Evolutionary conservation across 2,888 invertebrate genomes (phyloP), one percentile per base, ranked within the genome.

Genomic region (Carcina quercana): DNA sequence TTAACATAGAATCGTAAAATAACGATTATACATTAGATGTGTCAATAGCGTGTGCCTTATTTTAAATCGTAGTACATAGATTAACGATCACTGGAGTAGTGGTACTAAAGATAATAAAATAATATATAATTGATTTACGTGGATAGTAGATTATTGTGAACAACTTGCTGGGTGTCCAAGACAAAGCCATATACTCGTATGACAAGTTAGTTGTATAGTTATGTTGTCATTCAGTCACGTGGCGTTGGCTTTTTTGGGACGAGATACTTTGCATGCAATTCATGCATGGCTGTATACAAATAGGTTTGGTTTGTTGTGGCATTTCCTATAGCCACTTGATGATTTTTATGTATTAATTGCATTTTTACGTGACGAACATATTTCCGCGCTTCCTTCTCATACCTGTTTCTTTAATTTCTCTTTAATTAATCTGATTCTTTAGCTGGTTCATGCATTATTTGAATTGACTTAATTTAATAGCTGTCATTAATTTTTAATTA

Each of bases 31-130:
- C n/a, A 28, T 38, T 45, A 46, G 38, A 48, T 43, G 59, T 62
- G 57, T 65, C 59, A 59, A 66, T 49, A 54, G 50, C 43, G 41
- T 49, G 72, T 73, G 70, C 72, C 73, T 71, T 70, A 66, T 41
- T 43, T 47, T 37, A 43, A 30, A 33, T 50, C 52, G 47, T 34
- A 40, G 48, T 47, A 24, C 46, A 50, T 46, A 51, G 51, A 40
- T 42, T 28, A 28, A 37, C 10, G 13, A 8, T 20, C n/a, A 30
- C 37, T 43, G 32, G 38, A 41, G 39, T 22, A 37, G 29, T 40
- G 31, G 31, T 20, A 34, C 28, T 32, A 30, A 32, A 31, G 32
- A 34, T 45, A 40, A 48, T 40, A 37, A 38, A 42, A 21, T 29
- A 34, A 39, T 43, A 41, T 32, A 28, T 21, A 32, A 27, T 17